Evolutionary conservation across 2,888 invertebrate genomes (phyloP), one percentile per base, ranked within the genome.

Genomic region (Tiphia femorata): DNA sequence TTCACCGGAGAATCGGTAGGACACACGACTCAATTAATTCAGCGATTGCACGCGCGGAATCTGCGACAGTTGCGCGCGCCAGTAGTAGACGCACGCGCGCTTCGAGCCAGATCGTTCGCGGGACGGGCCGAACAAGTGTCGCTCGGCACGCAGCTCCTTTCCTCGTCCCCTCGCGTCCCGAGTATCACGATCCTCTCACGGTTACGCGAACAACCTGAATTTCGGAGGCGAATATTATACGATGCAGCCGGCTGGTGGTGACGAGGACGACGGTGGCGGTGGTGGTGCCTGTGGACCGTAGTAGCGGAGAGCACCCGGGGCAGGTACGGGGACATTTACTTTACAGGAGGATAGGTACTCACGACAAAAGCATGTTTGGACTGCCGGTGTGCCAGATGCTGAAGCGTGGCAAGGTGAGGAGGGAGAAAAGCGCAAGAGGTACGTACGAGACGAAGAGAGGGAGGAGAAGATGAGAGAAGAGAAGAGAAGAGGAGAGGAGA

Each of bases 301-400:
- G 48, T 58, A 53, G n/a, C n/a, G n/a, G n/a, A n/a, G n/a, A n/a
- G n/a, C n/a, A n/a, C n/a, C 14, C 33, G n/a, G 33, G 43, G 49
- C 67, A 68, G 68, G 68, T 68, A 65, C 43, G 55, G 33, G 30
- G 40, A 54, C 65, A 57, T 68, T 68, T 65, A 62, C 60, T 62
- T n/a, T 53, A 60, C 62, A 52, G 62, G 49, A 62, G 62, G 62
- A 63, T 73, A 68, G 62, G 63, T 66, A 67, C 51, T 53, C 57
- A 52, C 58, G 68, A 74, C 70, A 77, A 77, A 76, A 72, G 69
- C 67, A 38, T 77, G 72, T 76, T 77, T 77, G 75, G 44, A 67
- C 74, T 73, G 72, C 64, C 62, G 65, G 70, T 76, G 75, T 61
- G 74, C 74, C 77, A 77, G 77, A 77, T 77, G 73, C 64, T 62